phyloP scores from a whole-genome alignment of 1,140 invertebrate species.

The Leptinotarsa undecemlineata region DNA sequence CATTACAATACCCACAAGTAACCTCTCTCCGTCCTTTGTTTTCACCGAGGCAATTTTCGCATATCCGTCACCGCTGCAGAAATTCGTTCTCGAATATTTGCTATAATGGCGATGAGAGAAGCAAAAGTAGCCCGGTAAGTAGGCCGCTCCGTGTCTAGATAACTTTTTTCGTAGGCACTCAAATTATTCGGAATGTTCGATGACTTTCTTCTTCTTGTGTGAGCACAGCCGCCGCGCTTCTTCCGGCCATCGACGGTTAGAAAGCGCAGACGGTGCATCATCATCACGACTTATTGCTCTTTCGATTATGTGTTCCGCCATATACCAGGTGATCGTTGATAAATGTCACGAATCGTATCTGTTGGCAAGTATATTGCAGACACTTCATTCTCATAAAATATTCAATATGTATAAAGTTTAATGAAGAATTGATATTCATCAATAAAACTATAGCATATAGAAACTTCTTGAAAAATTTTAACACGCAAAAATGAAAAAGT shows the following conservation, averaged over 20 bases:
- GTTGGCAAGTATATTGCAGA: too few relatives aligned
- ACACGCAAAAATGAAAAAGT: too few relatives aligned
- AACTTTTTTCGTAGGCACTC: slow-evolving; percentile 27
- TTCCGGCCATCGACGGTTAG: slow-evolving; percentile 22
- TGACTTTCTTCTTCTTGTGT: slow-evolving; percentile 24
- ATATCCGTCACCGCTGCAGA: neutral
- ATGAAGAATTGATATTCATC: too few relatives aligned
- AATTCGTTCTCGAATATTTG: slow-evolving; percentile 8
- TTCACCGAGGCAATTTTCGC: too few relatives aligned
- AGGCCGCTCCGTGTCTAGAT: slow-evolving; percentile 26
- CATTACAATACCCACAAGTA: too few relatives aligned
- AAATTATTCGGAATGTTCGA: slow-evolving; percentile 26
- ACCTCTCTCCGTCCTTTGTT: too few relatives aligned
- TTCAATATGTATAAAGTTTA: too few relatives aligned
- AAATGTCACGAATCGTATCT: too few relatives aligned
- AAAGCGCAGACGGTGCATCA: slow-evolving; percentile 24
- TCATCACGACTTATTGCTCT: slow-evolving; percentile 3
- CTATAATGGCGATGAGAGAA: slow-evolving; percentile 6
- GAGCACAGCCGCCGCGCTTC: slow-evolving; percentile 14
- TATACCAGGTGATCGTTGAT: neutral
- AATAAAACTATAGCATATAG: too few relatives aligned
- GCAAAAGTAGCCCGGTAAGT: slow-evolving; percentile 18
- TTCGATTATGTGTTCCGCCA: slow-evolving; percentile 17
- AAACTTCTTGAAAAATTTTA: too few relatives aligned
- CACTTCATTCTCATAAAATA: too few relatives aligned